These are phyloP conservation scores for Tortrix viridana DNA, from an alignment of 2,888 invertebrate species.

Conservation along the genomic window DNA sequence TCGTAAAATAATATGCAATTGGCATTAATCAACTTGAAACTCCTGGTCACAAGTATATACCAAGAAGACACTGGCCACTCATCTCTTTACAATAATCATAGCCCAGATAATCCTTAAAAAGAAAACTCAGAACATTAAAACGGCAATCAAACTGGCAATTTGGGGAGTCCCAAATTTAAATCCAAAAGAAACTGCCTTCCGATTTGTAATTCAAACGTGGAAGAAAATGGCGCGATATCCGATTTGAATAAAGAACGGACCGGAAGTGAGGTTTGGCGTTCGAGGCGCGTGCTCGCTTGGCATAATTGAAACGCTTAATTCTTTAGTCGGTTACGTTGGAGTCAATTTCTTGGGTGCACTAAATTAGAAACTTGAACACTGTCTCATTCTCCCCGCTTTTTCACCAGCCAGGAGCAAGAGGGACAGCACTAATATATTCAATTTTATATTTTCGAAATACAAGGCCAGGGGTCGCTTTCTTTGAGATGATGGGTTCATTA, in stretches of 20 bases:
- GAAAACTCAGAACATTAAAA: constrained; percentile 75
- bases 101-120: constrained; percentile 57
- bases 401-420: too few relatives aligned
- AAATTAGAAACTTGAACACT: not conserved
- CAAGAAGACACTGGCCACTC: constrained; percentile 42
- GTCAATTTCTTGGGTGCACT: constrained; percentile 41
- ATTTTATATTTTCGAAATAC: too few relatives aligned
- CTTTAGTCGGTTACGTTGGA: constrained; percentile 43
- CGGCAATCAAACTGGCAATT: constrained; percentile 80
- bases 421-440: too few relatives aligned
- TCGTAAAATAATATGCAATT: too few relatives aligned
- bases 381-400: too few relatives aligned
- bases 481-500: constrained; percentile 34
- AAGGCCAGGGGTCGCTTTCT: constrained; percentile 14
- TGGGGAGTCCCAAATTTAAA: constrained; percentile 70
- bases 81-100: constrained; percentile 50
- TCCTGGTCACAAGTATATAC: constrained; percentile 10
- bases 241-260: constrained; percentile 71
- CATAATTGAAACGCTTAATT: constrained; percentile 51
- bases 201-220: constrained; percentile 81
- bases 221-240: constrained; percentile 71
- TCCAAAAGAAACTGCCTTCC: constrained; percentile 73
- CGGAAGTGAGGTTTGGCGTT: constrained; percentile 41
- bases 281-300: constrained; percentile 38
- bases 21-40: not conserved